Evolutionary conservation across 2,113 vertebrate genomes (phyloP).

Genomic region (Notarius quadriscutis): DNA sequence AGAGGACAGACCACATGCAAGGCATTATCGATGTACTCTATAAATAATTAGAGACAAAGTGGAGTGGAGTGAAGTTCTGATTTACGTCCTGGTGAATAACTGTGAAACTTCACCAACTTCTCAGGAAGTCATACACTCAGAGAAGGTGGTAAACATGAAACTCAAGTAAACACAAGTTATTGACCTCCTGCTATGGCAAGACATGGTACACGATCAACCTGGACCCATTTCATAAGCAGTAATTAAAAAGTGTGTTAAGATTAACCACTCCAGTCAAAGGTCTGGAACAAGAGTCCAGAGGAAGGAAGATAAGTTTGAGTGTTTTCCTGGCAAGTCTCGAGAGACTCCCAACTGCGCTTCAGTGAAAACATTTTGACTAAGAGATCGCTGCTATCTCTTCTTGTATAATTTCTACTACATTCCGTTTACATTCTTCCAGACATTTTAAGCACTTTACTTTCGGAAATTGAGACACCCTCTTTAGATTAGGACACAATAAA

Average conservation of each 20-base stretch:
- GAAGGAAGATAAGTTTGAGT: slow-evolving; percentile 62
- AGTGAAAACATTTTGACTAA: slow-evolving; percentile 66
- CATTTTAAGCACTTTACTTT: slow-evolving; percentile 64
- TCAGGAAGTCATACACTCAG: not conserved
- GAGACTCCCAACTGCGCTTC: slow-evolving; percentile 65
- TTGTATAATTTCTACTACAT: slow-evolving; percentile 69
- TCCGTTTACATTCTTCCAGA: slow-evolving; percentile 73
- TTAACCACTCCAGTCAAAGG: slow-evolving; percentile 25
- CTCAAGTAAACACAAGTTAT: not conserved
- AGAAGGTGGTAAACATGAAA: not conserved
- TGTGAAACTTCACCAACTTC: slow-evolving; percentile 18
- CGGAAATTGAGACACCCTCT: slow-evolving; percentile 70
- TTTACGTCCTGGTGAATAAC: slow-evolving; percentile 48
- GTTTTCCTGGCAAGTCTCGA: slow-evolving; percentile 62
- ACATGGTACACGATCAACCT: slow-evolving; percentile 8
- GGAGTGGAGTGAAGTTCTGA: slow-evolving; percentile 42
- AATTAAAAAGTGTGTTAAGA: slow-evolving; percentile 33
- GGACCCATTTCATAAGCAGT: slow-evolving; percentile 33
- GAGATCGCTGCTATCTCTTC: slow-evolving; percentile 65
- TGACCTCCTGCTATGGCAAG: not conserved
- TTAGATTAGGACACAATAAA: slow-evolving; percentile 86
- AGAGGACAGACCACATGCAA: slow-evolving; percentile 52
- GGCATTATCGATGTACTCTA: slow-evolving; percentile 58
- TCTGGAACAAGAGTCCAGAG: slow-evolving; percentile 38
- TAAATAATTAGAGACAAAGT: slow-evolving; percentile 56